phyloP scores from a whole-genome alignment of 2,888 invertebrate genomes.

The Himalopsyche kuldschensis region DNA sequence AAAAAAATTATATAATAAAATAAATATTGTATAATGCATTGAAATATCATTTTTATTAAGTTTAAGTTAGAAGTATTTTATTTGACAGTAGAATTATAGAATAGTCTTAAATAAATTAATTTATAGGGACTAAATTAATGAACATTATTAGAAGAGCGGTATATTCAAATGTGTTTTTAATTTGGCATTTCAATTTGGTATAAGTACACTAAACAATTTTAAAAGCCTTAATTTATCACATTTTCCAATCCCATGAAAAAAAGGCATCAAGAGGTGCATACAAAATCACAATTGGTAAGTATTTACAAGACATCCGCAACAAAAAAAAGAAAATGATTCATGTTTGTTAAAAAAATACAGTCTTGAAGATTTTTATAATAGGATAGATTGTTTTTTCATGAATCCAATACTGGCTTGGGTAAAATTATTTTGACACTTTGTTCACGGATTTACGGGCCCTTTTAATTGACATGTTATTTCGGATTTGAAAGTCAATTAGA shows the following conservation, averaged over 20 bases:
- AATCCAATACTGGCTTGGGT: no score
- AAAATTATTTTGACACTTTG: no score
- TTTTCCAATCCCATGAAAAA: background rate
- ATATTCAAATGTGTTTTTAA: background rate
- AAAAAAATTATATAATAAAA: no score
- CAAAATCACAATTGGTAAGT: background rate
- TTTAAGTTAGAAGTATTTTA: background rate
- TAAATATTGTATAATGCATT: no score
- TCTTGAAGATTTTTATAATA: background rate
- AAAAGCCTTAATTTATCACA: background rate
- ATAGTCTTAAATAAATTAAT: background rate
- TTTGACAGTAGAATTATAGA: background rate
- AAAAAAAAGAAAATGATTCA: background rate
- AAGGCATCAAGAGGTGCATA: background rate
- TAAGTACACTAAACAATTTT: background rate
- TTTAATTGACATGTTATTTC: no score
- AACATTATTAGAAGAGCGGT: background rate
- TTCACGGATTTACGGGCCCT: no score
- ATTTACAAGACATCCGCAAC: background rate
- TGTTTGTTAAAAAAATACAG: background rate
- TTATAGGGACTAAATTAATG: background rate
- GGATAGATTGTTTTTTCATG: background rate
- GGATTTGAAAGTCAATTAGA: no score
- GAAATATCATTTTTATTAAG: background rate
- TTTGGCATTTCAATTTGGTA: background rate